Conservation (phyloP, 2,113 vertebrate genomes). For the Crotalus helleri region DNA sequence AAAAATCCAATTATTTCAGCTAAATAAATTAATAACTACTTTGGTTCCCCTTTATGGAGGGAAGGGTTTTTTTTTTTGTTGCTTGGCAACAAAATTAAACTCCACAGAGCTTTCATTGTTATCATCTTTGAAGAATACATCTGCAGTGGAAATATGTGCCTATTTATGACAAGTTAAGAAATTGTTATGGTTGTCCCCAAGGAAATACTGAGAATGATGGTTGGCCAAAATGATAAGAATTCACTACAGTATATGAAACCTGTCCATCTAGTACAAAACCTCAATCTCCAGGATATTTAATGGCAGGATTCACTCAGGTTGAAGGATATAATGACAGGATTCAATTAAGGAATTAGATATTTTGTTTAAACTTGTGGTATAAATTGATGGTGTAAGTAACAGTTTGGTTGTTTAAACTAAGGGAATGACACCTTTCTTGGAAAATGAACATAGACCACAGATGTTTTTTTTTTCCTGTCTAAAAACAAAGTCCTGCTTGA, state of each 20-base stretch:
- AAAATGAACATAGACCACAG: neutral
- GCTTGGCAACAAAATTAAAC: neutral
- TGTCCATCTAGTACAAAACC: neutral
- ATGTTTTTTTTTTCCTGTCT: neutral
- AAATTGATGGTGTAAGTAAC: neutral
- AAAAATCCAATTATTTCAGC: neutral
- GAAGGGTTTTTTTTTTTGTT: neutral
- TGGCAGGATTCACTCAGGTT: neutral
- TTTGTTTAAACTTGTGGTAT: neutral
- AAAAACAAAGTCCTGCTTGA: neutral
- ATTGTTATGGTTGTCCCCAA: neutral
- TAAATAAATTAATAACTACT: conserved; percentile 1
- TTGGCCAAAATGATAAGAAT: neutral
- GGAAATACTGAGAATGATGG: neutral
- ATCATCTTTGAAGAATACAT: neutral
- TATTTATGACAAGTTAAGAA: neutral
- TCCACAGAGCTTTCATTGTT: neutral
- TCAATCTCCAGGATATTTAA: neutral
- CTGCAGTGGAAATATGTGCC: neutral
- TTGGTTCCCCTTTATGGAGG: neutral
- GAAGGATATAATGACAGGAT: neutral
- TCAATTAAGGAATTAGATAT: neutral
- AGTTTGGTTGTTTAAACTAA: neutral
- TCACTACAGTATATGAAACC: neutral
- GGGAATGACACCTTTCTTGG: neutral